phyloP scores from a whole-genome alignment of 2,113 vertebrate species.

The Leptobrachium leishanense region DNA sequence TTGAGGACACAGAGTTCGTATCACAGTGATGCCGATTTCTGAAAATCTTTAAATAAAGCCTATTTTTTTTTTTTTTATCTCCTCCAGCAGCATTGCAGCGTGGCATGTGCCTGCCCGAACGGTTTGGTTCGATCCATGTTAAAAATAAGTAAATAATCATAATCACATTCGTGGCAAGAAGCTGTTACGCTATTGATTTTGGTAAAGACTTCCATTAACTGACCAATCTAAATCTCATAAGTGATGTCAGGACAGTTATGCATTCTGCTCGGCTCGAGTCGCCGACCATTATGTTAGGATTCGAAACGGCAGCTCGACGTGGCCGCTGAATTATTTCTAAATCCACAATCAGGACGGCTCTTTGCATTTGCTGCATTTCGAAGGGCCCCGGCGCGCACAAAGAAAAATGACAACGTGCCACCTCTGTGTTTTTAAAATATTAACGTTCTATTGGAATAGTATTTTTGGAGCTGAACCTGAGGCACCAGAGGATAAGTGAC shows the following conservation, averaged over 20 bases:
- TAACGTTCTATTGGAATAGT: constrained; percentile 80
- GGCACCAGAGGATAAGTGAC: constrained; percentile 81
- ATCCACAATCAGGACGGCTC: constrained; percentile 76
- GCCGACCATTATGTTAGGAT: constrained; percentile 78
- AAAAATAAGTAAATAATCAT: not conserved
- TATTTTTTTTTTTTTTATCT: not conserved
- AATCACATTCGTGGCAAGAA: constrained; percentile 76
- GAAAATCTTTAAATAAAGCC: constrained; percentile 1
- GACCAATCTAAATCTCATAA: constrained; percentile 84
- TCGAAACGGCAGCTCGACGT: constrained; percentile 73
- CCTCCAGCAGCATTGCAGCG: not conserved
- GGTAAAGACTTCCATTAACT: constrained; percentile 85
- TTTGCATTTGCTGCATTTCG: constrained; percentile 74
- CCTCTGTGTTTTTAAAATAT: constrained; percentile 85
- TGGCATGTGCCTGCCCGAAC: constrained; percentile 62
- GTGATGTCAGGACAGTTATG: constrained; percentile 82
- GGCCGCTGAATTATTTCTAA: constrained; percentile 86
- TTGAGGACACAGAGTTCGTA: constrained; percentile 27
- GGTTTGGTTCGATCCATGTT: constrained; percentile 72
- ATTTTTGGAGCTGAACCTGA: constrained; percentile 81
- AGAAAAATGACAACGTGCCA: constrained; percentile 79
- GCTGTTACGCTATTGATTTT: constrained; percentile 83
- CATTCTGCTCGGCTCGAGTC: constrained; percentile 75
- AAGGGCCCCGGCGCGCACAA: constrained; percentile 64
- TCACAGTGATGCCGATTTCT: not conserved